Evolutionary conservation across 2,113 vertebrate species (phyloP).

Genomic region (Antechinus stuartii): DNA sequence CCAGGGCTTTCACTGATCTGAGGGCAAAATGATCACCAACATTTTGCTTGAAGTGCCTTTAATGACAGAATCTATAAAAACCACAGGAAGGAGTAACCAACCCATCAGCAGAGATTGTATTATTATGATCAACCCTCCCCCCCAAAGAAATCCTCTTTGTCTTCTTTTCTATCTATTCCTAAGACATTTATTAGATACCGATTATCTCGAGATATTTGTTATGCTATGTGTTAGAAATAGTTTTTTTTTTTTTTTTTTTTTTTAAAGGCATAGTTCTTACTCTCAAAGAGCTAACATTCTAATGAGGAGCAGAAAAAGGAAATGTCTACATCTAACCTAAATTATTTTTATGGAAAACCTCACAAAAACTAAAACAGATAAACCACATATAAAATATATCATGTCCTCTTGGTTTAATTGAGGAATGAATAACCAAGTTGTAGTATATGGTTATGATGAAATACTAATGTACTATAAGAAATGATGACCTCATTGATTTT

Average conservation of each 20-base stretch:
- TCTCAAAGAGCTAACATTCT: not conserved
- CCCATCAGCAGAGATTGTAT: not conserved
- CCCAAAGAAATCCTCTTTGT: not conserved
- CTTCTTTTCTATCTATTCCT: not conserved
- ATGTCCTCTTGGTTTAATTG: no score
- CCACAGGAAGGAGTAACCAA: not conserved
- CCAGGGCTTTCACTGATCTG: conserved; percentile 16
- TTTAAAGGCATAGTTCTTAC: not conserved
- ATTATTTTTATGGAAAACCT: not conserved
- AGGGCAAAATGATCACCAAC: conserved; percentile 7
- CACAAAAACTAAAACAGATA: no score
- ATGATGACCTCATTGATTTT: no score
- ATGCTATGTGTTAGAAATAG: not conserved
- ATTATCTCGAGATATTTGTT: not conserved
- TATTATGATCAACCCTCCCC: not conserved
- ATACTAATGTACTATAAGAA: no score
- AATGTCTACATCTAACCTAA: not conserved
- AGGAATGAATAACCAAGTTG: no score
- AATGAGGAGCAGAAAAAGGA: not conserved
- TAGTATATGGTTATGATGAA: no score
- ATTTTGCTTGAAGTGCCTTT: conserved; percentile 2
- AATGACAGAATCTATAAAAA: conserved; percentile 23
- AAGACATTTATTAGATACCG: not conserved
- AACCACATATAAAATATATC: not conserved
- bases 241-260: not conserved